phyloP scores from a whole-genome alignment of 2,113 vertebrate species.

The Hepsetus odoe region DNA sequence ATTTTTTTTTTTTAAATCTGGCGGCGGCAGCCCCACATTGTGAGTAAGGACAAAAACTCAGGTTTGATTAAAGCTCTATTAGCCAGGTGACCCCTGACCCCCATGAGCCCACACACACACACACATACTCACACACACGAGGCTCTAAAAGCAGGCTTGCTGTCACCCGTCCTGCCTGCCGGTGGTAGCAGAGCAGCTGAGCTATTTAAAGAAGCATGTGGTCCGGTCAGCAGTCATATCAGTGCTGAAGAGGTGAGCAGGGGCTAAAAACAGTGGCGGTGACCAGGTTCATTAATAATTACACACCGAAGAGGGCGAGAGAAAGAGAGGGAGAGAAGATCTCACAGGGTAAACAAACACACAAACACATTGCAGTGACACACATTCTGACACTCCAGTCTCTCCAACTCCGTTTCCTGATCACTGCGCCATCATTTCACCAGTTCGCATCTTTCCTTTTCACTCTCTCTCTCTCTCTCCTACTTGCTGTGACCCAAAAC shows the following conservation, averaged over 20 bases:
- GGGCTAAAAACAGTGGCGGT: constrained; percentile 30
- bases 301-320: constrained; percentile 11
- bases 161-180: constrained; percentile 24
- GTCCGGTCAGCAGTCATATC: constrained; percentile 20
- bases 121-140: too few species aligned
- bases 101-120: neutral
- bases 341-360: constrained; percentile 24
- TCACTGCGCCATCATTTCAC: neutral
- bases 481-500: neutral
- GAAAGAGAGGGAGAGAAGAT: neutral
- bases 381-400: constrained; percentile 11
- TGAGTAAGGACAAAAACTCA: neutral
- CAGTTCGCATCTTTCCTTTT: neutral
- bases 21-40: too few species aligned
- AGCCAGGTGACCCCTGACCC: neutral
- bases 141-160: neutral
- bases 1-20: too few species aligned
- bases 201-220: constrained; percentile 31
- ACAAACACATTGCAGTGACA: constrained; percentile 20
- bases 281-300: constrained; percentile 41
- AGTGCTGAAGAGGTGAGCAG: constrained; percentile 5
- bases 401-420: neutral
- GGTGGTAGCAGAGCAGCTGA: constrained; percentile 10
- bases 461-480: neutral
- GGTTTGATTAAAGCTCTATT: neutral